Conservation (phyloP, 2,113 vertebrate species). For the Paracanthobrama guichenoti region DNA sequence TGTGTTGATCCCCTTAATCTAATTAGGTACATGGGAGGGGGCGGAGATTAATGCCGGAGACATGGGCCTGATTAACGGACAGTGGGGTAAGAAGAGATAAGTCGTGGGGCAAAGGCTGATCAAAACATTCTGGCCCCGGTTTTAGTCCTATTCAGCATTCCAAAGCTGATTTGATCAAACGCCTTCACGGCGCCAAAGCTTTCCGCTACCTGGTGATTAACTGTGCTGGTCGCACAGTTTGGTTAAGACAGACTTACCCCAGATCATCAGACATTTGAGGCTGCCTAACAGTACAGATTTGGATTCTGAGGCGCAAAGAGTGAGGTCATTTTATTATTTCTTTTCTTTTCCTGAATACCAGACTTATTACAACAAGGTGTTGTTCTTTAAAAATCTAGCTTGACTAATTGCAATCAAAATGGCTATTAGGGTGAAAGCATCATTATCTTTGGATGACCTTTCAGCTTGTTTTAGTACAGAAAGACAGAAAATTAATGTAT, state of each 20-base stretch:
- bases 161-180: constrained; percentile 62
- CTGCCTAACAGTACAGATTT: not conserved
- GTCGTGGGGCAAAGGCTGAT: constrained; percentile 62
- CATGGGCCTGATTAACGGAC: constrained; percentile 72
- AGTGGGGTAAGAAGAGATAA: constrained; percentile 73
- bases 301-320: not conserved
- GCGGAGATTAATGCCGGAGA: constrained; percentile 64
- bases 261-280: not conserved
- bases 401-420: not conserved
- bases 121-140: constrained; percentile 69
- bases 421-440: not conserved
- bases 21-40: constrained; percentile 72
- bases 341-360: not conserved
- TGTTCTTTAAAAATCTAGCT: not conserved
- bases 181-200: constrained; percentile 70
- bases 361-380: not conserved
- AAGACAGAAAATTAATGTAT: not conserved
- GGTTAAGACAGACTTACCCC: constrained; percentile 31
- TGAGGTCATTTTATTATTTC: not conserved
- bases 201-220: constrained; percentile 79
- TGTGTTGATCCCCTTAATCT: constrained; percentile 74
- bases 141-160: constrained; percentile 68
- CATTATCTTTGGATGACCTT: not conserved
- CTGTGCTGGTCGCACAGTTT: constrained; percentile 8
- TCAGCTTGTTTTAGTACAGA: not conserved